Evolutionary conservation across 2,888 invertebrate genomes (phyloP).

Genomic region (Dioctria rufipes): DNA sequence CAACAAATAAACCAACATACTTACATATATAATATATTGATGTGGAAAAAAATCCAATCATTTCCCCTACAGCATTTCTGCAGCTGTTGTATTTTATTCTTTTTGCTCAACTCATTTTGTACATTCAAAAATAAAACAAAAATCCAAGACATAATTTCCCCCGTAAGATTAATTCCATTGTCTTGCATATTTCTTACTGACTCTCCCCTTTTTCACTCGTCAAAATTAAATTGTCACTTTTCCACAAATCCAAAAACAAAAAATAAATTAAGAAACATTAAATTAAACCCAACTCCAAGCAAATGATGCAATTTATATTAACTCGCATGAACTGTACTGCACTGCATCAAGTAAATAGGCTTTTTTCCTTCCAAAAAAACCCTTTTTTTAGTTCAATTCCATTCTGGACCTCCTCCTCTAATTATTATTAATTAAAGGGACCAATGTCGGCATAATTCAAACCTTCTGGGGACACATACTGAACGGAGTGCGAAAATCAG

Average conservation of each 20-base stretch:
- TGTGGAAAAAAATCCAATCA: too few species aligned
- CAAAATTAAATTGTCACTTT: conserved; percentile 52
- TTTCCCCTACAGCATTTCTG: too few species aligned
- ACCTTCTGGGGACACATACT: neutral
- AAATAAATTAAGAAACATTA: too few species aligned
- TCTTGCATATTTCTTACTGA: too few species aligned
- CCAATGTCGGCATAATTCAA: conserved; percentile 36
- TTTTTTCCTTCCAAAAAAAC: neutral
- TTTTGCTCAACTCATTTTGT: too few species aligned
- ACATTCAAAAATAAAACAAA: too few species aligned
- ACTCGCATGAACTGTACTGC: neutral
- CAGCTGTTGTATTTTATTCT: too few species aligned
- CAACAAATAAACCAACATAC: too few species aligned
- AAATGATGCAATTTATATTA: conserved; percentile 1
- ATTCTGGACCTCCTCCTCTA: conserved; percentile 26
- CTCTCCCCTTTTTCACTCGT: conserved; percentile 2
- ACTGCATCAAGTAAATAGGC: neutral
- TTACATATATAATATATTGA: too few species aligned
- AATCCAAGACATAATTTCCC: too few species aligned
- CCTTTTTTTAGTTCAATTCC: too few species aligned
- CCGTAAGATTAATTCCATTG: too few species aligned
- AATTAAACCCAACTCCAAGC: neutral
- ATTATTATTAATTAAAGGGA: conserved; percentile 47
- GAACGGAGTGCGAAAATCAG: conserved; percentile 37
- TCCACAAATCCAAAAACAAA: neutral